Conservation (phyloP, 2,797 vertebrate species). For the Artibeus jamaicensis region DNA sequence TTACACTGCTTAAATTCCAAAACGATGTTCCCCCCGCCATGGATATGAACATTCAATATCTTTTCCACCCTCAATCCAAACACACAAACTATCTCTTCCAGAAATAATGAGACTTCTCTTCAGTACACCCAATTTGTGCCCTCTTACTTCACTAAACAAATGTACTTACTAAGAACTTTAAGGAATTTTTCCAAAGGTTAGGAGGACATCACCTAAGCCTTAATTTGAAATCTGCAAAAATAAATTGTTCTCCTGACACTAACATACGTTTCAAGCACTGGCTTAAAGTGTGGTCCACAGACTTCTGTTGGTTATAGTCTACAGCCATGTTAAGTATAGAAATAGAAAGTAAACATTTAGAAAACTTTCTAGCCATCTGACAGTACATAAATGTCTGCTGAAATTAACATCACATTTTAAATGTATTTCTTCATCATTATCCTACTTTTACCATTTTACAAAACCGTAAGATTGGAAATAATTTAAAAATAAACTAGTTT, state of each 20-base stretch:
- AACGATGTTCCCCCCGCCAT: background rate
- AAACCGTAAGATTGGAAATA: background rate
- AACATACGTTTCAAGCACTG: background rate
- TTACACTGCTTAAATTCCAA: background rate
- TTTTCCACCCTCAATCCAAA: background rate
- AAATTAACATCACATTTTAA: background rate
- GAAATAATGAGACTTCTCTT: background rate
- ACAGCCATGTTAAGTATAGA: background rate
- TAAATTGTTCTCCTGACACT: background rate
- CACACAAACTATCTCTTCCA: background rate
- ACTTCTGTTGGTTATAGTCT: background rate
- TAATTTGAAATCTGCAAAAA: slow-evolving; percentile 5
- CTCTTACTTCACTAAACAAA: background rate
- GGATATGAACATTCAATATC: background rate
- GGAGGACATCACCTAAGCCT: background rate
- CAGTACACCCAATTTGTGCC: background rate
- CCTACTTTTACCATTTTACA: background rate
- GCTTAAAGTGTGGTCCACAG: background rate
- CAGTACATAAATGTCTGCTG: background rate
- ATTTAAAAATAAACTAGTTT: background rate
- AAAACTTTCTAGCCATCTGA: background rate
- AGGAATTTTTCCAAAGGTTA: background rate
- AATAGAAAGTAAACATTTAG: background rate
- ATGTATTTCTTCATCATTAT: background rate
- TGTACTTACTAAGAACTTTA: background rate